phyloP scores from a whole-genome alignment of 2,888 invertebrate genomes.

The Leptopterna dolabrata region DNA sequence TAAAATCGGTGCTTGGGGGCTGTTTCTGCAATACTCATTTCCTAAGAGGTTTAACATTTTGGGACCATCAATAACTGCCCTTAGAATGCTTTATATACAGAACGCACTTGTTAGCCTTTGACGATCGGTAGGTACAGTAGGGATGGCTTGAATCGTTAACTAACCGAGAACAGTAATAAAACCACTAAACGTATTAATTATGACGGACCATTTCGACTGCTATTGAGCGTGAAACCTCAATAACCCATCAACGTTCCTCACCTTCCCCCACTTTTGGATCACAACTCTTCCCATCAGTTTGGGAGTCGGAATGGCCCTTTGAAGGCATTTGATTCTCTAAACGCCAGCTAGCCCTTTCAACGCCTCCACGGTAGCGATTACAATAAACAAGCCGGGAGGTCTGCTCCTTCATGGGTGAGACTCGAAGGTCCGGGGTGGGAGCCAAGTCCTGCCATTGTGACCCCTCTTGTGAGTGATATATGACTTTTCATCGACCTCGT shows the following conservation, averaged over 20 bases:
- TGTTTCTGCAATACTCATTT: too few species aligned
- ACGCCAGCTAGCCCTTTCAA: constrained; percentile 14
- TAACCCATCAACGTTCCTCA: background rate
- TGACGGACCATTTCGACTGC: too few species aligned
- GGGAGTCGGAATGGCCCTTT: background rate
- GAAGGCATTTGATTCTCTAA: background rate
- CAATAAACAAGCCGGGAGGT: constrained; percentile 40
- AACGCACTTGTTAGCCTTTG: too few species aligned
- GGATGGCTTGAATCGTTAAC: too few species aligned
- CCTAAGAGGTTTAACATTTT: too few species aligned
- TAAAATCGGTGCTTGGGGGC: too few species aligned
- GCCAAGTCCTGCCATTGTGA: constrained; percentile 20
- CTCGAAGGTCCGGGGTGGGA: background rate
- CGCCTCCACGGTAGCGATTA: constrained; percentile 29
- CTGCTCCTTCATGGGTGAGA: background rate
- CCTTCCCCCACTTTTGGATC: background rate
- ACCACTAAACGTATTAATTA: too few species aligned
- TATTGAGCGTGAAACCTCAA: background rate
- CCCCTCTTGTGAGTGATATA: constrained; percentile 44
- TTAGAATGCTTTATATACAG: too few species aligned
- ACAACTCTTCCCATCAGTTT: background rate
- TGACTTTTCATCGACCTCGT: constrained; percentile 50
- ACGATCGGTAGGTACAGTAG: too few species aligned
- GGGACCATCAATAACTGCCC: too few species aligned
- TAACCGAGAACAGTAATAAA: too few species aligned